These are phyloP conservation scores for Drosophila baimaii DNA, from an alignment of 1,140 invertebrate species.

Conservation along the genomic window DNA sequence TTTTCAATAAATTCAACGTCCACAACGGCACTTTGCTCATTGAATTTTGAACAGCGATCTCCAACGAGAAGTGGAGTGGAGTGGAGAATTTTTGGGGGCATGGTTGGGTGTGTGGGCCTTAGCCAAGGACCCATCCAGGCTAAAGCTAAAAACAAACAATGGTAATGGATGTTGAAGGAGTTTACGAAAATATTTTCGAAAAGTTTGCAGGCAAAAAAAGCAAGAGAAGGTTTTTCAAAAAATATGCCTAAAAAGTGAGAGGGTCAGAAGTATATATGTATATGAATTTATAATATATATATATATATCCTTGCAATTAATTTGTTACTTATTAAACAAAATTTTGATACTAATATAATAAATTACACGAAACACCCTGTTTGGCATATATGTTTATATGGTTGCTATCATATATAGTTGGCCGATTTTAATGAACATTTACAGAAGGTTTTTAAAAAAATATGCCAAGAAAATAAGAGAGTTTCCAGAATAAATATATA, in stretches of 20 bases:
- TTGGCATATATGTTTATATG: too few species aligned
- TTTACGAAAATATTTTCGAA: conserved; percentile 14
- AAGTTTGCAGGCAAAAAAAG: background rate
- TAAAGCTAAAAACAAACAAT: conserved; percentile 43
- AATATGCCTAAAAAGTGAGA: background rate
- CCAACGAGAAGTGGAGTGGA: too few species aligned
- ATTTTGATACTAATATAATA: too few species aligned
- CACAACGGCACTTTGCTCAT: conserved; percentile 76
- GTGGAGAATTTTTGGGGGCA: background rate
- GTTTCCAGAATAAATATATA: too few species aligned
- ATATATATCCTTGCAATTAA: too few species aligned
- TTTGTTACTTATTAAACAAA: too few species aligned
- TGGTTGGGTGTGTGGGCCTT: background rate
- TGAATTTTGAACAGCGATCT: conserved; percentile 73
- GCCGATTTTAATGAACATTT: too few species aligned
- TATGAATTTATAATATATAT: too few species aligned
- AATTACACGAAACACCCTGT: too few species aligned
- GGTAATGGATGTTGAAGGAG: conserved; percentile 45
- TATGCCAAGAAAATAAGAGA: background rate
- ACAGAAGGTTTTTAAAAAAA: background rate
- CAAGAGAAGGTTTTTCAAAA: background rate
- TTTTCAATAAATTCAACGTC: conserved; percentile 81
- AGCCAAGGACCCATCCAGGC: background rate
- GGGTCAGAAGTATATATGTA: too few species aligned
- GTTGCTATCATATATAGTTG: too few species aligned